Conservation (phyloP, 2,888 invertebrate species). For the Ceratothoa steindachneri region DNA sequence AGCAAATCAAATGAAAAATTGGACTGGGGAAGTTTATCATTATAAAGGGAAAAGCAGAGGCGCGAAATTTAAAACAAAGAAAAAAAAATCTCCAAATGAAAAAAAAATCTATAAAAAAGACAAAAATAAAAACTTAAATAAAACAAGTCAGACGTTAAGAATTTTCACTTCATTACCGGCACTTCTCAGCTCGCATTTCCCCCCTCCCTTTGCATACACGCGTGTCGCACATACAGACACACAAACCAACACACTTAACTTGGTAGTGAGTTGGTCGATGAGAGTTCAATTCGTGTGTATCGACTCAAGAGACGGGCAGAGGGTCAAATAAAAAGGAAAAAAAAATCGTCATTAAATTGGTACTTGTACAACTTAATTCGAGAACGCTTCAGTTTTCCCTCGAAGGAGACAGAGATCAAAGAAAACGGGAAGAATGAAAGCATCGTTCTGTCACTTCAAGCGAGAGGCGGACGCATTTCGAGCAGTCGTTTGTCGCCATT, state of each 20-base stretch:
- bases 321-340: no score
- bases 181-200: not conserved
- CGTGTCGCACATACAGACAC: no score
- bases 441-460: not conserved
- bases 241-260: no score
- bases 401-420: not conserved
- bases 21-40: not conserved
- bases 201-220: not conserved
- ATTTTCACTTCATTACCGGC: not conserved
- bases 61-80: not conserved
- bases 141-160: not conserved
- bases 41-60: not conserved
- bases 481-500: not conserved
- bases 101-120: not conserved
- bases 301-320: no score
- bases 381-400: not conserved
- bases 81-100: not conserved
- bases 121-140: not conserved
- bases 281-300: no score
- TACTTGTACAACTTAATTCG: not conserved
- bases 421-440: not conserved
- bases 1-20: not conserved
- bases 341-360: not conserved
- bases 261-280: no score
- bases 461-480: not conserved